Conservation (phyloP, 2,888 invertebrate species). For the Ectemnius cavifrons region DNA sequence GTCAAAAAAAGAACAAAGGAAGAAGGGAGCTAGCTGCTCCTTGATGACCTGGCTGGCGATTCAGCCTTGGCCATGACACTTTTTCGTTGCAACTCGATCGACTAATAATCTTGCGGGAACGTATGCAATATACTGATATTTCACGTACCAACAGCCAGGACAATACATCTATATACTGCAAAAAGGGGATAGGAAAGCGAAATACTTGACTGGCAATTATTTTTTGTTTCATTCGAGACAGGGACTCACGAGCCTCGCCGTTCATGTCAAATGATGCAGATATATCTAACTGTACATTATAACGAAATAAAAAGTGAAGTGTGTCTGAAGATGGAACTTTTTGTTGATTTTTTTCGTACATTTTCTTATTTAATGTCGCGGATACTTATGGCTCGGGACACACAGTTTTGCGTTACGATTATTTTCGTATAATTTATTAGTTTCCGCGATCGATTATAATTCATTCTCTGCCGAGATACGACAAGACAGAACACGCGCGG, state of each 20-base stretch:
- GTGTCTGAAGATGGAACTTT: constrained; percentile 38
- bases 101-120: constrained; percentile 4
- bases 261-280: constrained; percentile 35
- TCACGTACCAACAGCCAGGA: constrained; percentile 19
- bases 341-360: constrained; percentile 27
- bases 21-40: constrained; percentile 53
- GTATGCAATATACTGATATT: constrained; percentile 12
- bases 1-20: constrained; percentile 44
- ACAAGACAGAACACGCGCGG: neutral
- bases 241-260: constrained; percentile 50
- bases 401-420: neutral
- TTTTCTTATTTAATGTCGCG: constrained; percentile 23
- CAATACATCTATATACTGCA: constrained; percentile 30
- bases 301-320: constrained; percentile 52
- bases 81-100: constrained; percentile 5
- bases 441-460: too few species aligned
- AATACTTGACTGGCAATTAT: constrained; percentile 20
- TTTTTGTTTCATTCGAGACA: constrained; percentile 8
- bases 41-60: constrained; percentile 58
- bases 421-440: too few species aligned
- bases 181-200: constrained; percentile 24
- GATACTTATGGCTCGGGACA: neutral
- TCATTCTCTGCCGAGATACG: neutral
- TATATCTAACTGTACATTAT: constrained; percentile 54
- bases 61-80: constrained; percentile 47